These are phyloP conservation scores for Diachrysia chrysitis DNA, from an alignment of 2,888 invertebrate genomes.

Conservation along the genomic window DNA sequence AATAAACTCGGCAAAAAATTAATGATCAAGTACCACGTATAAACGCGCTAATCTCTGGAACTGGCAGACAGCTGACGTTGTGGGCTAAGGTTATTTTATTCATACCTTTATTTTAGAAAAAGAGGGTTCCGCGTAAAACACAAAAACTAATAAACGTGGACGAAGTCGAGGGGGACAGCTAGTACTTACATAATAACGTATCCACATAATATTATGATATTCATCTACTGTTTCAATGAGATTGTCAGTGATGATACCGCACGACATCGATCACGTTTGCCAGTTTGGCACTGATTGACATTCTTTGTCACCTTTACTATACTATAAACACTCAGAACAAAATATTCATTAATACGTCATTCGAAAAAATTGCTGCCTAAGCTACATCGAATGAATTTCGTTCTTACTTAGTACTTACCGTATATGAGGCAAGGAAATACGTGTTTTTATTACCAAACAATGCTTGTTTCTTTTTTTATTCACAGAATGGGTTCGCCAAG, in stretches of 20 bases:
- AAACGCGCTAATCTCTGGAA: too few species aligned
- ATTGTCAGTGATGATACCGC: neutral
- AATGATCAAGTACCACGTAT: too few species aligned
- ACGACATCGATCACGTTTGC: neutral
- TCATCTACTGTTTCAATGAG: neutral
- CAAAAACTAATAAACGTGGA: too few species aligned
- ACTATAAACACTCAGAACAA: constrained; percentile 1
- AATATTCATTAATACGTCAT: neutral
- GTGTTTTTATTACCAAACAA: neutral
- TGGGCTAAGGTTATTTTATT: too few species aligned
- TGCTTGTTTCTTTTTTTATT: constrained; percentile 17
- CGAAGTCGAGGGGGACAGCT: too few species aligned
- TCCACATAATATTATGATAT: neutral
- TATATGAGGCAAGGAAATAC: neutral
- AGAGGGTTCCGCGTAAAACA: too few species aligned
- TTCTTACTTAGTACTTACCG: neutral
- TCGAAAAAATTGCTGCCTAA: neutral
- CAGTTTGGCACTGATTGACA: constrained; percentile 4
- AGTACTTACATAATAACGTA: neutral
- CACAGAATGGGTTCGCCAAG: constrained; percentile 29
- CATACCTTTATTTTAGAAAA: too few species aligned
- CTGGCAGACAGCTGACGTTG: too few species aligned
- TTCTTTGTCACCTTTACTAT: constrained; percentile 4
- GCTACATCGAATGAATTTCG: neutral
- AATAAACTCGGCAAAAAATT: too few species aligned